Conservation (phyloP, 2,797 vertebrate genomes). For the Microctenopoma stevenorrisi region DNA sequence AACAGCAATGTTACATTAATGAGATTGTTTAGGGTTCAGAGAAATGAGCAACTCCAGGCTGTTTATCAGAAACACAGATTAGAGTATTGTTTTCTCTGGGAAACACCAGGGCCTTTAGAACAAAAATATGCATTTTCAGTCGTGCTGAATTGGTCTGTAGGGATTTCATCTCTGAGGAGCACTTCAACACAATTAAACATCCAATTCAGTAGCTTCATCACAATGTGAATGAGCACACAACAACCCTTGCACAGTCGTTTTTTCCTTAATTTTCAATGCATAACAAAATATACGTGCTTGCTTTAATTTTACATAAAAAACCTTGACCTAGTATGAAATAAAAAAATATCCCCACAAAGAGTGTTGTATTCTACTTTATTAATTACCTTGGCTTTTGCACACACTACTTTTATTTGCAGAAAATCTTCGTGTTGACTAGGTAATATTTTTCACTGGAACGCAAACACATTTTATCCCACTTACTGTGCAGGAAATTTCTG, state of each 20-base stretch:
- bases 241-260: background rate
- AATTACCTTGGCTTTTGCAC: conserved; percentile 6
- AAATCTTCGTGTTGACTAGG: conserved; percentile 1
- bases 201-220: conserved; percentile 37
- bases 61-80: conserved; percentile 47
- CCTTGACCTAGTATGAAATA: conserved; percentile 25
- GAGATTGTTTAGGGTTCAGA: conserved; percentile 19
- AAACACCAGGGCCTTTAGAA: conserved; percentile 27
- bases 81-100: conserved; percentile 26
- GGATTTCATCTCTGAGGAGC: conserved; percentile 40
- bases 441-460: background rate
- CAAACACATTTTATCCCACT: conserved; percentile 7
- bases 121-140: conserved; percentile 26
- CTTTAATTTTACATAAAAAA: conserved; percentile 33
- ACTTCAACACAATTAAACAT: conserved; percentile 45
- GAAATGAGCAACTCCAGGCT: conserved; percentile 17
- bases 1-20: conserved; percentile 23
- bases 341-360: conserved; percentile 7
- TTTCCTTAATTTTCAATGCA: conserved; percentile 5
- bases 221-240: conserved; percentile 20
- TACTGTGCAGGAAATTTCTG: conserved; percentile 9
- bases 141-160: conserved; percentile 3
- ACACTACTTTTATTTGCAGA: conserved; percentile 1
- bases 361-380: conserved; percentile 12
- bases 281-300: conserved; percentile 16